phyloP scores from a whole-genome alignment of 2,888 invertebrate genomes.

The Drosophila maculinotata region DNA sequence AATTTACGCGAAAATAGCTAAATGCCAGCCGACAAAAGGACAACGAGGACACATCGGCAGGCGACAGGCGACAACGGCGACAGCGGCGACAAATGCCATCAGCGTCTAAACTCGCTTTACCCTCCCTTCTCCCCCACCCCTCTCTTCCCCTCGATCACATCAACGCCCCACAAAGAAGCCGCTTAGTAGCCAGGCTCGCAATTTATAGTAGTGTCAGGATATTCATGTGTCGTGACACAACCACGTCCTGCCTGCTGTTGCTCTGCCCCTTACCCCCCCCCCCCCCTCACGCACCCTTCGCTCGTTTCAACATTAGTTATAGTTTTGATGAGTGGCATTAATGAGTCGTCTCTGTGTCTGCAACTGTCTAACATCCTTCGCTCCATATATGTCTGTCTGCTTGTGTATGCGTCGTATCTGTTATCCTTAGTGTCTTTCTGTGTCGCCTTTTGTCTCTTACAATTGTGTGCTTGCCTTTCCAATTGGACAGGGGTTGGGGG shows the following conservation, averaged over 20 bases:
- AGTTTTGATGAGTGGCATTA: conserved; percentile 79
- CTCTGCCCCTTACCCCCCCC: conserved; percentile 2
- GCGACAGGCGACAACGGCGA: conserved; percentile 7
- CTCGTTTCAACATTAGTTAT: conserved; percentile 70
- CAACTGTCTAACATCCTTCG: conserved; percentile 50
- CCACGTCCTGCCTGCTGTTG: conserved; percentile 28
- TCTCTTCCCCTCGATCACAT: conserved; percentile 10
- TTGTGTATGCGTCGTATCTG: not conserved
- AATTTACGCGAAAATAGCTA: conserved; percentile 82
- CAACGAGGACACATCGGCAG: conserved; percentile 34
- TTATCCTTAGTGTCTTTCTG: conserved; percentile 48
- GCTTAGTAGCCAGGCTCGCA: conserved; percentile 19
- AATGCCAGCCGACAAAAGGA: conserved; percentile 54
- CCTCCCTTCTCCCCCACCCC: conserved; percentile 11
- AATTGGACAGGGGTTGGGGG: not conserved
- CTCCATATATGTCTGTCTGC: conserved; percentile 4
- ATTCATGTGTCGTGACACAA: conserved; percentile 59
- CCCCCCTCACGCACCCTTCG: not conserved
- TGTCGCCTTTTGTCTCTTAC: conserved; percentile 38
- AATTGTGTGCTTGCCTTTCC: not conserved
- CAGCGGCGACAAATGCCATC: conserved; percentile 69
- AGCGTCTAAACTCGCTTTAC: conserved; percentile 37
- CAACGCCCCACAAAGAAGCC: conserved; percentile 4
- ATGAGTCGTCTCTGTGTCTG: conserved; percentile 78
- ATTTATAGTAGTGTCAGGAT: conserved; percentile 74